phyloP scores from a whole-genome alignment of 2,797 vertebrate genomes.

The Myripristis murdjan region DNA sequence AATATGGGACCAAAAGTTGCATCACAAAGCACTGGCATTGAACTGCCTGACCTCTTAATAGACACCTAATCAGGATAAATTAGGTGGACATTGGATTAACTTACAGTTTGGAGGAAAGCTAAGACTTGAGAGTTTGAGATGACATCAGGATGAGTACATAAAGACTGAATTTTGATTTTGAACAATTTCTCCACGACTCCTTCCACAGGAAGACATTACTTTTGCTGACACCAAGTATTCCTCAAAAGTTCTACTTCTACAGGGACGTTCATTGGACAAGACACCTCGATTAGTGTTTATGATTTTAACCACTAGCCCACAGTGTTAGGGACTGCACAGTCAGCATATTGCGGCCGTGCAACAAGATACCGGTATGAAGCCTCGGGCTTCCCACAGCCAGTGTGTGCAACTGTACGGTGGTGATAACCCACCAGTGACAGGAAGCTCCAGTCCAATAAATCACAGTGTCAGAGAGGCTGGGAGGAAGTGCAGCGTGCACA shows the following conservation, averaged over 20 bases:
- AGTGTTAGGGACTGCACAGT: constrained; percentile 10
- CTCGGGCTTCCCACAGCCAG: constrained; percentile 7
- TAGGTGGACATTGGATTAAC: too few relatives aligned
- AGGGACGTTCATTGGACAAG: background rate
- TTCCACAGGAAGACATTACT: background rate
- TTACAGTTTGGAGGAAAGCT: too few relatives aligned
- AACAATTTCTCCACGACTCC: constrained; percentile 4
- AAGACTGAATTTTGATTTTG: background rate
- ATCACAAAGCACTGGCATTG: too few relatives aligned
- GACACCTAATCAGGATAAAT: too few relatives aligned
- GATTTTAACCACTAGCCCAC: background rate
- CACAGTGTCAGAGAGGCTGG: constrained; percentile 47
- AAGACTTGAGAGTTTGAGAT: background rate
- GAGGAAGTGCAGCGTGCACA: constrained; percentile 44
- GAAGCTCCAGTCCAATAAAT: constrained; percentile 65
- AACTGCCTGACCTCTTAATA: too few relatives aligned
- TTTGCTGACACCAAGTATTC: constrained; percentile 6
- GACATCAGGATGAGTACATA: background rate
- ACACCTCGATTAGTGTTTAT: constrained; percentile 23
- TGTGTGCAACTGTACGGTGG: constrained; percentile 5
- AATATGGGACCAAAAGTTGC: too few relatives aligned
- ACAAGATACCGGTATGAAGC: constrained; percentile 32
- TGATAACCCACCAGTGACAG: constrained; percentile 29
- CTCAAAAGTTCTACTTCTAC: background rate
- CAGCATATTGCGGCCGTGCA: constrained; percentile 38